Percentiles rank a stretch among this genome's conserved stretches.
Conservation (phyloP, 64 coral and sea anemone species). For the Hydrozoanthus tunicans region DNA sequence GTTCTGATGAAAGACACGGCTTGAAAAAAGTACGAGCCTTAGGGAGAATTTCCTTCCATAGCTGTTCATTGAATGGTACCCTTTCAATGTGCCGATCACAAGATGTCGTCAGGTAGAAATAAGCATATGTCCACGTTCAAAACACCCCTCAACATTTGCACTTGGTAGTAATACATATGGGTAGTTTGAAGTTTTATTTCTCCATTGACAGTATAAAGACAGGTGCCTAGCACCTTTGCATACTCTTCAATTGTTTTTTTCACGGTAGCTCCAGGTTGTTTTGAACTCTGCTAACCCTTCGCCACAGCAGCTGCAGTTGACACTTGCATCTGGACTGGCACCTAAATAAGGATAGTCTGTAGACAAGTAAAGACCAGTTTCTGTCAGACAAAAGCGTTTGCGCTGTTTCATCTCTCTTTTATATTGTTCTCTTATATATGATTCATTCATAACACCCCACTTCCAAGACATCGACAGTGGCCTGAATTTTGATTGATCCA, state of each 20-base stretch:
- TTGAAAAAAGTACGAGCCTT: constrained; percentile 17
- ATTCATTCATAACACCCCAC: constrained; percentile 62
- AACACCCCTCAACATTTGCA: constrained; percentile 39
- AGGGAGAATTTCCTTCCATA: constrained; percentile 41
- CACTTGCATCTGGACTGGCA: constrained; percentile 61
- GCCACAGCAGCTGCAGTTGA: constrained; percentile 63
- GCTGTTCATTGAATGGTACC: constrained; percentile 28
- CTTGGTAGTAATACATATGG: constrained; percentile 64
- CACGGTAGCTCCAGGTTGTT: constrained; percentile 54
- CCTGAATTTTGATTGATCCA: constrained; percentile 24
- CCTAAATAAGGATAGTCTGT: constrained; percentile 55
- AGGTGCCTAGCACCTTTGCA: constrained; percentile 28
- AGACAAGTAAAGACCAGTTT: constrained; percentile 65
- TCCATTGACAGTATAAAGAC: constrained; percentile 9
- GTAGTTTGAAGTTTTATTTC: constrained; percentile 15
- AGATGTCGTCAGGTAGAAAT: constrained; percentile 58
- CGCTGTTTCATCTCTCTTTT: constrained; percentile 49
- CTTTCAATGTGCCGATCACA: constrained; percentile 35
- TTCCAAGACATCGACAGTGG: constrained; percentile 27
- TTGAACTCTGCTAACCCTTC: constrained; percentile 66
- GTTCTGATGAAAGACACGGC: constrained; percentile 44
- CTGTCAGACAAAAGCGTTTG: constrained; percentile 46
- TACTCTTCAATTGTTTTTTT: constrained; percentile 45
- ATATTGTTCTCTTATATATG: constrained; percentile 42
- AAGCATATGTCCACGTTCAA: constrained; percentile 13